phyloP scores from a whole-genome alignment of 2,888 invertebrate genomes.

The Drosophila suboccidentalis region DNA sequence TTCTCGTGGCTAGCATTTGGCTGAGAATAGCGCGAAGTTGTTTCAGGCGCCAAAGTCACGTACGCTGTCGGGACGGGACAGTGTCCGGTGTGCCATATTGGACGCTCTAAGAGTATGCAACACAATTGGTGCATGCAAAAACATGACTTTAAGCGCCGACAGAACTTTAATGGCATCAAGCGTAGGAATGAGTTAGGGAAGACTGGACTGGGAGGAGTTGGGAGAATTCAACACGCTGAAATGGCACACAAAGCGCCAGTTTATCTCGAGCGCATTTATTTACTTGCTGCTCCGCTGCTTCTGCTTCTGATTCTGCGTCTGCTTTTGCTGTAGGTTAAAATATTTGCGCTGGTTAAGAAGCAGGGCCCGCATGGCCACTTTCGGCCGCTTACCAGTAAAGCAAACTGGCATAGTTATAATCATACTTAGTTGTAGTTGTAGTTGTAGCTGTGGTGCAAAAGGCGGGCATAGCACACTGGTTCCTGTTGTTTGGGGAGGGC shows the following conservation, averaged over 20 bases:
- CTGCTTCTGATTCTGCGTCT: conserved; percentile 1
- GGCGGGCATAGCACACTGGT: too few species aligned
- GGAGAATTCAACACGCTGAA: conserved; percentile 12
- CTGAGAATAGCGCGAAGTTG: conserved; percentile 39
- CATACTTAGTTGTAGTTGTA: background rate
- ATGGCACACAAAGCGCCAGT: conserved; percentile 72
- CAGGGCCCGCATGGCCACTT: conserved; percentile 69
- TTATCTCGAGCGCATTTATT: conserved; percentile 77
- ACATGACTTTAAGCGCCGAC: conserved; percentile 30
- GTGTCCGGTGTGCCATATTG: conserved; percentile 45
- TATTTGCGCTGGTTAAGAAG: conserved; percentile 73
- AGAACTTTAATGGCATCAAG: conserved; percentile 32
- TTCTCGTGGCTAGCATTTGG: conserved; percentile 20
- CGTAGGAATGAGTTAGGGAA: background rate
- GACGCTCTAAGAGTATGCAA: conserved; percentile 38
- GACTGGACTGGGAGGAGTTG: background rate
- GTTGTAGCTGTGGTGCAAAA: conserved; percentile 19
- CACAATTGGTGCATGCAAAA: conserved; percentile 49
- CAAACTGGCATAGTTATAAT: conserved; percentile 44
- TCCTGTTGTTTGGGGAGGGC: too few species aligned
- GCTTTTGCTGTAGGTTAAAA: conserved; percentile 61
- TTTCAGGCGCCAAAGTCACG: conserved; percentile 70
- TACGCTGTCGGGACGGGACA: conserved; percentile 35
- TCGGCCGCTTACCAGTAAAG: conserved; percentile 11
- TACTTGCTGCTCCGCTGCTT: conserved; percentile 55